These are phyloP conservation scores for Melinaea marsaeus DNA, from an alignment of 2,888 invertebrate species.

Conservation along the genomic window DNA sequence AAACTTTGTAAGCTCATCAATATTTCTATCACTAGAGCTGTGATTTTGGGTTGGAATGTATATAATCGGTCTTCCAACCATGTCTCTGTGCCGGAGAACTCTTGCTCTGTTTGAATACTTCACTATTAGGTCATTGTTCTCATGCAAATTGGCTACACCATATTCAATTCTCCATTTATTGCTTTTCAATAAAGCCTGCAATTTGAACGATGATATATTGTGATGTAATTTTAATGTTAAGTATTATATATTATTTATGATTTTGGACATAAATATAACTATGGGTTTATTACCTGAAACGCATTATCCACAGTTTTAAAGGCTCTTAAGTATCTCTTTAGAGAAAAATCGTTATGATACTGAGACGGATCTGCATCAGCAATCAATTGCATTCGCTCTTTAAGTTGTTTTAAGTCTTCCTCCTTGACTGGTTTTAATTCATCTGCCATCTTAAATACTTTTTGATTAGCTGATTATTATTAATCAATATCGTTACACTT, in stretches of 20 bases:
- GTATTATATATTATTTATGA: too few species aligned
- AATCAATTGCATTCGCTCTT: slow-evolving; percentile 84
- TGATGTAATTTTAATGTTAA: too few species aligned
- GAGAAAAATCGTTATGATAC: slow-evolving; percentile 85
- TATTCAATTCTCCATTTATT: slow-evolving; percentile 88
- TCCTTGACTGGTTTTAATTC: slow-evolving; percentile 77
- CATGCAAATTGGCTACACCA: slow-evolving; percentile 79
- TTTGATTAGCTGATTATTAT: background rate
- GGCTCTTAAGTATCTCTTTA: slow-evolving; percentile 83
- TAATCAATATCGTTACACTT: background rate
- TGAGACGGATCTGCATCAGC: slow-evolving; percentile 84
- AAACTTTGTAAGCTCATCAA: slow-evolving; percentile 87
- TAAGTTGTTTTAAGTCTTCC: slow-evolving; percentile 81
- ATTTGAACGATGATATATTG: slow-evolving; percentile 26
- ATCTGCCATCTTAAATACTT: slow-evolving; percentile 51
- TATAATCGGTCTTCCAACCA: slow-evolving; percentile 84
- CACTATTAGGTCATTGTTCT: slow-evolving; percentile 74
- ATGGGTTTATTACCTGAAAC: slow-evolving; percentile 79
- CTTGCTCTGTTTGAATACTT: slow-evolving; percentile 81
- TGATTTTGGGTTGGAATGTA: slow-evolving; percentile 89
- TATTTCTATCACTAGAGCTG: slow-evolving; percentile 82
- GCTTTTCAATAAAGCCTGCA: slow-evolving; percentile 85
- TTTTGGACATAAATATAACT: background rate
- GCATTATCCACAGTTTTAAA: slow-evolving; percentile 85
- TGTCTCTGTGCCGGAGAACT: slow-evolving; percentile 84